Percentiles rank a stretch among this genome's conserved stretches.
Evolutionary conservation across 2,113 vertebrate species (phyloP).

Genomic region (Colistium nudipinnis): DNA sequence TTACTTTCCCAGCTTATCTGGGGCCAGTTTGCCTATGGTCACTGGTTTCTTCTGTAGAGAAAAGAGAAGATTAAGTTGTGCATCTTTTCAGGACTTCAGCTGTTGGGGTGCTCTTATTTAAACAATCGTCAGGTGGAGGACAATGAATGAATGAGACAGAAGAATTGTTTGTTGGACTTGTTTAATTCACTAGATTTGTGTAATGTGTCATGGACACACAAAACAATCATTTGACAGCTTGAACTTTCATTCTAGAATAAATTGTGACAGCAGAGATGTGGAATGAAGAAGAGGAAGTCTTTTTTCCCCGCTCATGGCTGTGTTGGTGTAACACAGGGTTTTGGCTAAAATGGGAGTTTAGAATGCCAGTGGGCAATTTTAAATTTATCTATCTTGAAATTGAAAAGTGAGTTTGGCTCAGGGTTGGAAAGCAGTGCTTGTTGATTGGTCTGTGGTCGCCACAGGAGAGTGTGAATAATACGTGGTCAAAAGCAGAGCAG

Average conservation of each 20-base stretch:
- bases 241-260: slow-evolving; percentile 6
- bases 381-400: slow-evolving; percentile 51
- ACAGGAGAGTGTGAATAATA: slow-evolving; percentile 64
- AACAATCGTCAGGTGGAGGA: too few relatives aligned
- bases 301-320: neutral
- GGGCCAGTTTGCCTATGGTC: too few relatives aligned
- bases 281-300: neutral
- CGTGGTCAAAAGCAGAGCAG: slow-evolving; percentile 58
- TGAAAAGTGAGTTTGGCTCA: slow-evolving; percentile 52
- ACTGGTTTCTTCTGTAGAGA: too few relatives aligned
- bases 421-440: slow-evolving; percentile 47
- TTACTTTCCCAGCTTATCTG: too few relatives aligned
- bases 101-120: too few relatives aligned
- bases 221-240: slow-evolving; percentile 22
- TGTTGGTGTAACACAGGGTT: slow-evolving; percentile 31
- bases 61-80: too few relatives aligned
- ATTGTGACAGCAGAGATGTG: slow-evolving; percentile 21
- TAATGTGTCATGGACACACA: too few relatives aligned
- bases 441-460: slow-evolving; percentile 48
- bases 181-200: too few relatives aligned
- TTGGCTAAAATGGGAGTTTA: slow-evolving; percentile 30
- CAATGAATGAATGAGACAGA: too few relatives aligned
- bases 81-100: too few relatives aligned
- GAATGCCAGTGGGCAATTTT: slow-evolving; percentile 40
- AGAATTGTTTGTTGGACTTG: too few relatives aligned